phyloP scores from a whole-genome alignment of 2,113 vertebrate genomes.

The Scartelaos histophorus region DNA sequence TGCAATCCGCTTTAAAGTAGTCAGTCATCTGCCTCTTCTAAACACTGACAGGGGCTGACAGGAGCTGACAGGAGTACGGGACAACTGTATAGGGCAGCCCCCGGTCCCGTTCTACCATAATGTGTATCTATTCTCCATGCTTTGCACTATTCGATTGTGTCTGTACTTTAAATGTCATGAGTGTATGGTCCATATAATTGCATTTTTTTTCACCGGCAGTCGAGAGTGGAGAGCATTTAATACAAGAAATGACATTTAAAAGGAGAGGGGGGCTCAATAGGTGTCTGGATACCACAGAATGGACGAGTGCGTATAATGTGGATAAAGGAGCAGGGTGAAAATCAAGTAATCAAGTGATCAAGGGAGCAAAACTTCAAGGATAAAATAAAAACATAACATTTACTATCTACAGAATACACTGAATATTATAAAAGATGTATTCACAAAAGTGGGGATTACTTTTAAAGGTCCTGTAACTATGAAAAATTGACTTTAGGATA shows the following conservation, averaged over 20 bases:
- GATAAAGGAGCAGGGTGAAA: conserved; percentile 17
- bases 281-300: conserved; percentile 39
- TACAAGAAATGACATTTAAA: conserved; percentile 63
- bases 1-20: conserved; percentile 42
- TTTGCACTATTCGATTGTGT: conserved; percentile 34
- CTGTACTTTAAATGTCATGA: conserved; percentile 64
- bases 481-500: no score
- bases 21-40: conserved; percentile 35
- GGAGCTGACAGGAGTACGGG: conserved; percentile 23
- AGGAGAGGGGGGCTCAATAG: conserved; percentile 37
- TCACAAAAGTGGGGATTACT: no score
- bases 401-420: not conserved
- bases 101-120: conserved; percentile 11
- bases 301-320: conserved; percentile 38
- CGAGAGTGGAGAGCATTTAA: conserved; percentile 39
- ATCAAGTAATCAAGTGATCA: no score
- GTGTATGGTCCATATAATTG: conserved; percentile 54
- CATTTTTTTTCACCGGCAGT: conserved; percentile 36
- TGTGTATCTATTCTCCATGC: conserved; percentile 34
- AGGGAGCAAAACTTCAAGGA: not conserved
- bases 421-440: no score
- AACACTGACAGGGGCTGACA: conserved; percentile 16
- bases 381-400: not conserved
- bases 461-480: no score
- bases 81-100: not conserved